Conservation (phyloP, 2,888 invertebrate genomes). For the Ochropleura plecta region DNA sequence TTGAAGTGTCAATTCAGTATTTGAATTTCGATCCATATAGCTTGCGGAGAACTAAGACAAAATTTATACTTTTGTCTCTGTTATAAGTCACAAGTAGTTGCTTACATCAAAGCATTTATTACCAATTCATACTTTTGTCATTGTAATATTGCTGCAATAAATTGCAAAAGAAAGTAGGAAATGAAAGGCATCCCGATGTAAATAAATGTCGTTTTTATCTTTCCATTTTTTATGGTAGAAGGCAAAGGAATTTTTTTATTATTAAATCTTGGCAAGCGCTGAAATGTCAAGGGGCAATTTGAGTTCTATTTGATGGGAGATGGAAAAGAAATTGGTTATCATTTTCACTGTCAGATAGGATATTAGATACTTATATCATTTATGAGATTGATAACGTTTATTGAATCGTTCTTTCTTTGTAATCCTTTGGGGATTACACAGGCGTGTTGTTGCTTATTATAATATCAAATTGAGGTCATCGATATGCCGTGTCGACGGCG, state of each 20-base stretch:
- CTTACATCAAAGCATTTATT: conserved; percentile 46
- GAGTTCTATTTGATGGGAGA: conserved; percentile 32
- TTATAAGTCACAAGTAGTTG: conserved; percentile 69
- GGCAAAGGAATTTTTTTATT: conserved; percentile 38
- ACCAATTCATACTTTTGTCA: conserved; percentile 67
- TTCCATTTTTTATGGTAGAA: conserved; percentile 30
- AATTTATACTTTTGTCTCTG: conserved; percentile 15
- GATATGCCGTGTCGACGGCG: neutral
- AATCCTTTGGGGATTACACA: too few species aligned
- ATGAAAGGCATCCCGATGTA: conserved; percentile 31
- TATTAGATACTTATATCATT: conserved; percentile 1
- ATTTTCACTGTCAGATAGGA: conserved; percentile 15
- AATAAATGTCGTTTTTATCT: conserved; percentile 38
- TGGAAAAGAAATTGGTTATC: conserved; percentile 39
- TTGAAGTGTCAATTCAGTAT: neutral
- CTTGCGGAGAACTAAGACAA: neutral
- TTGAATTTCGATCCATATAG: conserved; percentile 7
- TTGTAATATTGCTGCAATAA: conserved; percentile 64
- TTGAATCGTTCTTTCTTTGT: neutral
- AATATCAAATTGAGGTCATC: neutral
- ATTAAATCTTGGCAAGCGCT: conserved; percentile 40
- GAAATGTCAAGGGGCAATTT: conserved; percentile 46
- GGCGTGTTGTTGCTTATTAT: neutral
- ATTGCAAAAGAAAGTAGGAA: conserved; percentile 46
- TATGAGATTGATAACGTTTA: conserved; percentile 1